Percentiles rank a stretch among this genome's conserved stretches.
Evolutionary conservation across 2,113 vertebrate species (phyloP).

Genomic region (Podocnemis expansa): DNA sequence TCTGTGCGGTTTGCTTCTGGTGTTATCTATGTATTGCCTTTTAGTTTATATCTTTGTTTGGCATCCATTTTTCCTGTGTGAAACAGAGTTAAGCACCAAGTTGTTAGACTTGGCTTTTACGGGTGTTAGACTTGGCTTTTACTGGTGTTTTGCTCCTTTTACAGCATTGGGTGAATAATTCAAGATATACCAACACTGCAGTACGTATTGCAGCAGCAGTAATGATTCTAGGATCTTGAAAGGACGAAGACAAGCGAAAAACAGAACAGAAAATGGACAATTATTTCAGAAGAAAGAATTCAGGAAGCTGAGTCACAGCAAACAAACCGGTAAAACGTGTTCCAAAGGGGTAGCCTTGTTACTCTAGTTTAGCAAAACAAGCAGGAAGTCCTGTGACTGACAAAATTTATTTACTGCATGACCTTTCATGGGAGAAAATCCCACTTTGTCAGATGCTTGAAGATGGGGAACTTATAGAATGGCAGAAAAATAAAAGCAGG

Average conservation of each 20-base stretch:
- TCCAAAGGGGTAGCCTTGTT: too few relatives aligned
- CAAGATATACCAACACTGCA: not conserved
- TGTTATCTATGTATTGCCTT: not conserved
- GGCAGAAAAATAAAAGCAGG: too few relatives aligned
- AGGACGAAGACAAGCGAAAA: not conserved
- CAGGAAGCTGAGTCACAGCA: not conserved
- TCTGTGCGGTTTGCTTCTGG: not conserved
- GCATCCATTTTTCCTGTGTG: fast-evolving
- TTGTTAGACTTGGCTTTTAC: not conserved
- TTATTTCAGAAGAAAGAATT: not conserved
- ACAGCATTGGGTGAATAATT: not conserved
- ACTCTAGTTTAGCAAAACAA: too few relatives aligned
- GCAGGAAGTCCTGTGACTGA: too few relatives aligned
- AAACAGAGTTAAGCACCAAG: not conserved
- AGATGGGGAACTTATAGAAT: too few relatives aligned
- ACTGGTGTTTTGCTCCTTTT: not conserved
- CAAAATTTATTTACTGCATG: too few relatives aligned
- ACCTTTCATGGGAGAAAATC: too few relatives aligned
- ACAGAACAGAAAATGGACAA: not conserved
- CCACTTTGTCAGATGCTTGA: too few relatives aligned
- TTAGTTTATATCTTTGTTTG: not conserved
- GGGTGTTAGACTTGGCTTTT: not conserved
- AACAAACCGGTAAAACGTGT: not conserved
- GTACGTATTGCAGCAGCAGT: not conserved
- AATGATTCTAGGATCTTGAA: not conserved